phyloP scores from a whole-genome alignment of 2,113 vertebrate genomes.

The Anguilla rostrata region DNA sequence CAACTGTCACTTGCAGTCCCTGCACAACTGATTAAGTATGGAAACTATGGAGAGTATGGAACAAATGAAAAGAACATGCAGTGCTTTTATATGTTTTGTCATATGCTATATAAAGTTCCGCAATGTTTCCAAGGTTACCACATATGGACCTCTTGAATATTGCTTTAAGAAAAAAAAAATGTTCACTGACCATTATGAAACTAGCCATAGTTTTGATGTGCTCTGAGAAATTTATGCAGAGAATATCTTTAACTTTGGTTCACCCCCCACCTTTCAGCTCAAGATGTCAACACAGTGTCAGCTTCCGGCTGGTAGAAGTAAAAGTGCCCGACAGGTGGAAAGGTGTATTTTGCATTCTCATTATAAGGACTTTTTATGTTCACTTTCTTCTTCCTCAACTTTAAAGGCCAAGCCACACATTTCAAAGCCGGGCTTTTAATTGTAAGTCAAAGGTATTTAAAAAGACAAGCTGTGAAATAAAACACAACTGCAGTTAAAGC shows the following conservation, averaged over 20 bases:
- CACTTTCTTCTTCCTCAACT: constrained; percentile 19
- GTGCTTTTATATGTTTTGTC: too few relatives aligned
- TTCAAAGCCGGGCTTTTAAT: background rate
- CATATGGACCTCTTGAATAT: background rate
- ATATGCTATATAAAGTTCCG: too few relatives aligned
- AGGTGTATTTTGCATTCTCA: constrained; percentile 25
- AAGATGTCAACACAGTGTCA: constrained; percentile 6
- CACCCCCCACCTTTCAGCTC: background rate
- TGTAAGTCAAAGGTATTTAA: constrained; percentile 15
- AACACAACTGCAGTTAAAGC: too few relatives aligned
- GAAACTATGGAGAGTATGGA: too few relatives aligned
- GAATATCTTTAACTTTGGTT: constrained; percentile 5
- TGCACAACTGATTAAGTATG: too few relatives aligned
- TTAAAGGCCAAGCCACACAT: constrained; percentile 23
- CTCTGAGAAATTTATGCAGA: constrained; percentile 14
- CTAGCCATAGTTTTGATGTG: background rate
- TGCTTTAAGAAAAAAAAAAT: background rate
- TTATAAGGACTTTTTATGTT: constrained; percentile 26
- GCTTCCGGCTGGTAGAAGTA: constrained; percentile 12
- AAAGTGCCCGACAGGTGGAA: background rate
- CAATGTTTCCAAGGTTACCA: background rate
- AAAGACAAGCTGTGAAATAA: background rate
- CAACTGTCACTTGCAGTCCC: too few relatives aligned
- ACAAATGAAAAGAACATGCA: too few relatives aligned
- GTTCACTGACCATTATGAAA: background rate